phyloP scores from a whole-genome alignment of 2,113 vertebrate genomes.

The Columbina picui region DNA sequence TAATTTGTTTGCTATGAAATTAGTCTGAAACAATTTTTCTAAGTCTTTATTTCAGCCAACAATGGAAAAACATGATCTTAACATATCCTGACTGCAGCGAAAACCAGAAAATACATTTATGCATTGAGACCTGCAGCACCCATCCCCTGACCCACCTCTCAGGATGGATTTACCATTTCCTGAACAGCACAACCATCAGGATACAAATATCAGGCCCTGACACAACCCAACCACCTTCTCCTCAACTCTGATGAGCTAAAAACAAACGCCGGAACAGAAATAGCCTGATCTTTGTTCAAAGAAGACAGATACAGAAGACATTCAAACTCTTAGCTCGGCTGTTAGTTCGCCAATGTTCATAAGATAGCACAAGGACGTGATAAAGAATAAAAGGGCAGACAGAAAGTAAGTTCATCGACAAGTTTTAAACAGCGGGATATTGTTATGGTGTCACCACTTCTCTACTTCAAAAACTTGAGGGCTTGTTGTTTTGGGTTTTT shows the following conservation, averaged over 20 bases:
- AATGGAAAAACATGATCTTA: background rate
- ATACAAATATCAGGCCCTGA: background rate
- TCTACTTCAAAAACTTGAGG: background rate
- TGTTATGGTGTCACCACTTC: background rate
- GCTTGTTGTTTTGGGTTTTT: background rate
- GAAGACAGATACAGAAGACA: background rate
- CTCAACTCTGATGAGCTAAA: background rate
- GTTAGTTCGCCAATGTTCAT: background rate
- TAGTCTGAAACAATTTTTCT: background rate
- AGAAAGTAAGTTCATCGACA: background rate
- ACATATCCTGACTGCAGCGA: background rate
- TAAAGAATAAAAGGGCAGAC: background rate
- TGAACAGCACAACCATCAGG: background rate
- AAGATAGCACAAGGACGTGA: background rate
- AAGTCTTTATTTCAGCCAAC: background rate
- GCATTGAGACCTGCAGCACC: background rate
- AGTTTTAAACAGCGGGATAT: background rate
- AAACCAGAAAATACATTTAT: background rate
- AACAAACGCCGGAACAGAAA: background rate
- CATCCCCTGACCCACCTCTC: too few species aligned
- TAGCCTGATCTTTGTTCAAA: background rate
- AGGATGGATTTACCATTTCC: background rate
- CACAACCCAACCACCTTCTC: background rate
- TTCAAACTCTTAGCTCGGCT: background rate
- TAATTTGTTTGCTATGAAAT: background rate